Base-by-base conservation (phyloP, 1,140 invertebrate species). In the Cotesia vestalis region DNA sequence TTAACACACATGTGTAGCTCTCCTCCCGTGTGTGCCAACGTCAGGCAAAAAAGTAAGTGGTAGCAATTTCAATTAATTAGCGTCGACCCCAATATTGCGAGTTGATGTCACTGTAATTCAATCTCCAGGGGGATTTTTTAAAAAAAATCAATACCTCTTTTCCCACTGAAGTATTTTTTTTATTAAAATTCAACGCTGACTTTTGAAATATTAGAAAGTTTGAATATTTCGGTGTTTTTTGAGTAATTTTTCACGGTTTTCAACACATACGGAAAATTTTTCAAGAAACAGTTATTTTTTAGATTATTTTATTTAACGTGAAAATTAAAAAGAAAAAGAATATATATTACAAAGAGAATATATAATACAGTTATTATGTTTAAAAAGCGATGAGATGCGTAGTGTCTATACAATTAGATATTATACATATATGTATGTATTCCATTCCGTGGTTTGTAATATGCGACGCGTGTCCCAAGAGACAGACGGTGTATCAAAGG, bases 401-500 rank as follows among this genome's bases (percentile, higher is more conserved):
- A 55, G 53, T 6, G 38, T 35, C 59, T 71, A 46, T 38, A 60
- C 59, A 69, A 66, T 69, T 11, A 62, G 53, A 64, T 38, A 64
- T 68, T 40, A 51, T 46, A 70, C 27, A 71, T 34, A 55, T 67
- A 51, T 34, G 35, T 38, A 70, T 73, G 55, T 67, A 73, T 68
- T 66, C 34, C 71, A 60, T 71, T 71, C 59, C 57, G 20, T 59
- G 14, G 57, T 69, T 71, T 68, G 75, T 76, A 76, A 73, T 76
- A 76, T 77, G 75, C 75, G 79, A 81, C 73, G 70, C 78, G 80
- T 76, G 80, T 82, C 79, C 81, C 76, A 75, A 67, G 78, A 80
- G 79, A 82, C 79, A 71, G 80, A 82, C 80, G 80, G 78, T 78
- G 70, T 82, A 82, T 82, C 80, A 82, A 82, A 82, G 80, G 72